Base-by-base conservation (phyloP, 1,140 invertebrate genomes). In the Drosophila quadrilineata region DNA sequence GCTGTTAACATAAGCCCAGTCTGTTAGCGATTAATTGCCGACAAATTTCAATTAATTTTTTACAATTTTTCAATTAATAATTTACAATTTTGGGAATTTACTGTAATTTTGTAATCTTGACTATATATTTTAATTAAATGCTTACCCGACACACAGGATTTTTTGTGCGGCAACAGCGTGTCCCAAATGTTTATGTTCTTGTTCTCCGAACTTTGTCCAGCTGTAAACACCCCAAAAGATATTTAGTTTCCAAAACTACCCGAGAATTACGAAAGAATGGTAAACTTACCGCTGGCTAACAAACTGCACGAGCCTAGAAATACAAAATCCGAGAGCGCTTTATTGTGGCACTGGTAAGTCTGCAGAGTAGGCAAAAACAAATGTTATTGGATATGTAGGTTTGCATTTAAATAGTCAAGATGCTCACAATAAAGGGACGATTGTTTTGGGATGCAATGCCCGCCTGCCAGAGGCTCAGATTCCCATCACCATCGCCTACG, bases 141-240 rank as follows among this genome's bases (percentile, higher is more conserved):
- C 90, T 91, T 88, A 95, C 94, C 94, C 91, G 96, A 94, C 43
- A 99, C 95, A 68, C 98, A 92, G 33, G 97, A 94, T 91, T 98
- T 99, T 79, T 96, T 96, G 75, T 96, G 94, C 3, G 98, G 98
- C 90, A 99, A 93, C 41, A 99, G 91, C 0, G 98, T 99, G 89
- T 99, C 98, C 98, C 98, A 99, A 53, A 99, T 93, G 41, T 96
- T 97, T n/a, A 99, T 96, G 90, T 99, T 99, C 82, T 96, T 96
- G 84, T 96, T 97, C 90, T 99, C 98, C 0, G 96, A 96, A 88
- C 97, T 97, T 87, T 98, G 97, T 9, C 98, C 98, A 59, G 97
- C 97, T 93, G 85, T 29, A 91, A 26, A 74, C n/a, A n/a, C n/a
- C n/a, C n/a, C n/a, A 43, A 65, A 6, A 14, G n/a, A 28, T 1